Base-by-base conservation (phyloP, 2,888 invertebrate species). In the Bruchidius siliquastri region DNA sequence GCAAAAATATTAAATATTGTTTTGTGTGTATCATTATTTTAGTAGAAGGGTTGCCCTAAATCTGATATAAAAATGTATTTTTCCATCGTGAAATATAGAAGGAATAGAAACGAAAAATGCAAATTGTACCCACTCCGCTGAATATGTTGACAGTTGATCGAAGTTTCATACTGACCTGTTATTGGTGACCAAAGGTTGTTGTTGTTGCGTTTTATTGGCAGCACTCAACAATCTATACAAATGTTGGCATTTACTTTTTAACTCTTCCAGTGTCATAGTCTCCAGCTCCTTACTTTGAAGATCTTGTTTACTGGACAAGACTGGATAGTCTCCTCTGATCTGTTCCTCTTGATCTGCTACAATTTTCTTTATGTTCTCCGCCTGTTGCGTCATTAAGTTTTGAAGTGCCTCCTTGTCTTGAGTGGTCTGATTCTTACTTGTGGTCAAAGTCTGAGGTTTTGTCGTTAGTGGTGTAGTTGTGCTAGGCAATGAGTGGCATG, bases 321-420 rank as follows among this genome's bases (percentile, higher is more conserved):
- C 18, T 18, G 49, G 49, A 49, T 13, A 13, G 49, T 49, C 49
- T 49, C 49, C 49, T 49, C 70, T 72, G n/a, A 70, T 72, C 72
- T 75, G 32, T 75, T 76, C 76, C 68, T 79, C 77, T 68, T 81
- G 82, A 22, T 82, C 81, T 0, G 83, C 80, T 21, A 85, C 78
- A 73, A 86, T 85, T 80, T 84, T 81, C 77, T 83, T 83, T 67
- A 86, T 83, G 4, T 81, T 80, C 67, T 85, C 85, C 10, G 86
- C 84, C 80, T 85, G 85, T 74, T 83, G 80, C 67, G 81, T 77
- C n/a, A 84, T 81, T 68, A 85, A 74, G 72, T 83, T 84, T n/a
- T 82, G 49, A 18, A 49, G 49, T 18, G 6, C 49, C 20, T 80
- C 79, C 76, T 79, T 77, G 71, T 81, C 80, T 49, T 74, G 68